Percentiles rank a stretch among this genome's conserved stretches.
phyloP scores from a whole-genome alignment of 35 echinoderm and acorn worm genomes.

The Holothuria glaberrima region DNA sequence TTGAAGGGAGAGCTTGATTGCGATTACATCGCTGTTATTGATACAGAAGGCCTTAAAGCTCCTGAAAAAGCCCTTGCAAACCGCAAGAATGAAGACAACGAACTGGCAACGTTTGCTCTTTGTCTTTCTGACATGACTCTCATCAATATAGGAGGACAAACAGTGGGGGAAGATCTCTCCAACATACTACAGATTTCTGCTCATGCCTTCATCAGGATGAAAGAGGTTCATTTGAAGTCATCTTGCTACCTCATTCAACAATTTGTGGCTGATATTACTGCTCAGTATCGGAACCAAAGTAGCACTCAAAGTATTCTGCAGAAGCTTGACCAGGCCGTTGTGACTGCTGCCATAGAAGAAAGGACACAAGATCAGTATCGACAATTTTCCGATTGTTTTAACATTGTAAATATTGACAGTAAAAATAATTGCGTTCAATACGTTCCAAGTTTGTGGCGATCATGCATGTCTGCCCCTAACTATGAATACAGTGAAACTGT shows the following conservation, averaged over 20 bases:
- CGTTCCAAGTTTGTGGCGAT: constrained; percentile 31
- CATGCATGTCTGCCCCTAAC: neutral
- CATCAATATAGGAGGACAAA: constrained; percentile 47
- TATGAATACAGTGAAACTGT: constrained; percentile 22
- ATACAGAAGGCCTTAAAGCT: constrained; percentile 42
- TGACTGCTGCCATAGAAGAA: constrained; percentile 4
- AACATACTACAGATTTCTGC: constrained; percentile 56
- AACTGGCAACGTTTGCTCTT: neutral
- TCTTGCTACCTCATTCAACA: constrained; percentile 54
- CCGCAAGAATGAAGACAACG: neutral
- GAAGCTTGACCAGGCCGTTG: neutral
- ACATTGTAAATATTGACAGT: neutral
- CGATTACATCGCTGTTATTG: constrained; percentile 24
- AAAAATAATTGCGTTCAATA: constrained; percentile 24
- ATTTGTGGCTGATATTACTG: constrained; percentile 34
- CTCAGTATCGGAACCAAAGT: constrained; percentile 17
- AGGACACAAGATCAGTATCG: neutral
- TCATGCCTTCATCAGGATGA: constrained; percentile 64
- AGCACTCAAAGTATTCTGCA: constrained; percentile 16
- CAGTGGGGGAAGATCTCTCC: constrained; percentile 27
- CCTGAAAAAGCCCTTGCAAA: constrained; percentile 7
- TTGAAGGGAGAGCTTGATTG: neutral
- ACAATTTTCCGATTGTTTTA: constrained; percentile 30
- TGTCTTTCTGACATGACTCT: neutral
- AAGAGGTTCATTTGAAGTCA: constrained; percentile 46